These are phyloP conservation scores for Eira barbara DNA, from an alignment of 2,113 vertebrate genomes.

Conservation along the genomic window DNA sequence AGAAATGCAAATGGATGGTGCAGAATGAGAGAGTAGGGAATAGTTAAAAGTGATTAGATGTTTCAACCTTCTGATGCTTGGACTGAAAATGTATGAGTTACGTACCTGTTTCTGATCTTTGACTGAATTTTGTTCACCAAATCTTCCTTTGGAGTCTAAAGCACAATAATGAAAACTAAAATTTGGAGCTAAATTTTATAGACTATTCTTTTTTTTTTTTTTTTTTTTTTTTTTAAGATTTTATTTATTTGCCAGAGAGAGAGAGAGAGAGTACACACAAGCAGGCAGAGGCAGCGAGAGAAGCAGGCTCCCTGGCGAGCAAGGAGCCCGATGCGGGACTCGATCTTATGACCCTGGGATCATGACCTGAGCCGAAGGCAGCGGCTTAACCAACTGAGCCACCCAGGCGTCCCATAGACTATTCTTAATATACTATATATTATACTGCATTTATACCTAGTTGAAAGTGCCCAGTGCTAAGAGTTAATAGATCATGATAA, in stretches of 20 bases:
- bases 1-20: neutral
- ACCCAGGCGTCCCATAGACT: too few species aligned
- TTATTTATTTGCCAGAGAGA: too few species aligned
- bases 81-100: conserved; percentile 5
- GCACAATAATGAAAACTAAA: neutral
- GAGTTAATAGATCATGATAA: neutral
- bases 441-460: neutral
- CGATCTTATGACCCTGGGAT: too few species aligned
- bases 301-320: too few species aligned
- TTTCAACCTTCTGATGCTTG: neutral
- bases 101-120: neutral
- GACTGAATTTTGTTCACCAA: neutral
- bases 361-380: too few species aligned
- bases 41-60: neutral
- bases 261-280: too few species aligned
- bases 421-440: neutral
- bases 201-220: neutral
- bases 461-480: neutral
- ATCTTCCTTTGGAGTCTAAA: neutral
- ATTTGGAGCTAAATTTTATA: neutral
- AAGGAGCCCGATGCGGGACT: too few species aligned
- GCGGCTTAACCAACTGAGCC: too few species aligned
- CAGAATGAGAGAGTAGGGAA: neutral
- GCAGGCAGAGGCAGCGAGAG: too few species aligned
- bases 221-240: too few species aligned